Evolutionary conservation across 2,113 vertebrate species (phyloP).

Genomic region (Serinus canaria): DNA sequence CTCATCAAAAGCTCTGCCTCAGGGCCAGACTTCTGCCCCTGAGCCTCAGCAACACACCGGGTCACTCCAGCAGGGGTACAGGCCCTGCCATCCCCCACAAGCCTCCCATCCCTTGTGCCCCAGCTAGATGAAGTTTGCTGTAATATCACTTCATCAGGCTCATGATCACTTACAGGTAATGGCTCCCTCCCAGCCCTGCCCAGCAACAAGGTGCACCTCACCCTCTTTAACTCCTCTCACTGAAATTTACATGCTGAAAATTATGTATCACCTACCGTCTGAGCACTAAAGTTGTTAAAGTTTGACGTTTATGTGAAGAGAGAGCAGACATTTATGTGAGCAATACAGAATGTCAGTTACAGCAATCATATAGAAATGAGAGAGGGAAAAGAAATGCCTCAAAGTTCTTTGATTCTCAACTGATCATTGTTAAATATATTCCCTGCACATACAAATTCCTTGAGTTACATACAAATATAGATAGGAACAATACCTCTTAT

Average conservation of each 20-base stretch:
- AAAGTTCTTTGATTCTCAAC: fast-evolving
- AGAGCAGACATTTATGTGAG: neutral
- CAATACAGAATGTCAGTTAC: neutral
- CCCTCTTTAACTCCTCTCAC: neutral
- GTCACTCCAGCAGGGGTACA: too few relatives aligned
- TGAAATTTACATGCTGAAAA: neutral
- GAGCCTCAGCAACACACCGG: neutral
- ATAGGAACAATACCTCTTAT: neutral
- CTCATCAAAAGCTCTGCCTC: neutral
- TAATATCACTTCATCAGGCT: neutral
- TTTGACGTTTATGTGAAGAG: neutral
- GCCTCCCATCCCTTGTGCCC: fast-evolving
- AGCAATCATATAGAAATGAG: neutral
- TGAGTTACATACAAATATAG: neutral
- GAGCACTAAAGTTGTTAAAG: neutral
- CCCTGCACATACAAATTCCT: neutral
- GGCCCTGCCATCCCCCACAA: too few relatives aligned
- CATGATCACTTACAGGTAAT: neutral
- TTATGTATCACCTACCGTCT: fast-evolving
- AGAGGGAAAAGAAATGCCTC: neutral
- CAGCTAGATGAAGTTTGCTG: neutral
- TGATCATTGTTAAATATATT: neutral
- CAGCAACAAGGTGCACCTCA: neutral
- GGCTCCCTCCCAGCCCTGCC: neutral
- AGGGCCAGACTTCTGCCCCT: too few relatives aligned